Conservation (phyloP, 1,140 invertebrate genomes). For the Coelopa frigida region DNA sequence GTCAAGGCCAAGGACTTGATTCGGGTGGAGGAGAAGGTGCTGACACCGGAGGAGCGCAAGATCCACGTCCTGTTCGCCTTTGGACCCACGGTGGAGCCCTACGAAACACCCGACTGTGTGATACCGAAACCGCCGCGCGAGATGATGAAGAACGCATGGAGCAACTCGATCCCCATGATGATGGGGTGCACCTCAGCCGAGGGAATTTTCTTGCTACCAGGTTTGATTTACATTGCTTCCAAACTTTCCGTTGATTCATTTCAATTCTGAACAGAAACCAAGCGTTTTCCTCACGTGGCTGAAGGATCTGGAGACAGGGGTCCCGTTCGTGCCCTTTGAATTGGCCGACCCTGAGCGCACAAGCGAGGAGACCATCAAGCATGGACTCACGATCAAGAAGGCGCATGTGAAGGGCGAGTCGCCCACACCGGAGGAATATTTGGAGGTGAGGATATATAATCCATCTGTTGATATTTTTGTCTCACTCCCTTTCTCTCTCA, state of each 20-base stretch:
- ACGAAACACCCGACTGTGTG: slow-evolving; percentile 27
- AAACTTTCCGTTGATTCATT: too few relatives aligned
- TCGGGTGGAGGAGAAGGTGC: slow-evolving; percentile 32
- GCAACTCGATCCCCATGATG: slow-evolving; percentile 43
- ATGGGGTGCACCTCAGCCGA: slow-evolving; percentile 42
- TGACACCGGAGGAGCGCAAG: slow-evolving; percentile 23
- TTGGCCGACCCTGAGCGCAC: background rate
- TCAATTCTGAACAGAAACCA: too few relatives aligned
- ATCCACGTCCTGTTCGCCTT: slow-evolving; percentile 29
- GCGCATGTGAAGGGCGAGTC: background rate
- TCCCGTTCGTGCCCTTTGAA: background rate
- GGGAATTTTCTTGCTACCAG: slow-evolving; percentile 35
- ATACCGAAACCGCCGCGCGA: slow-evolving; percentile 31
- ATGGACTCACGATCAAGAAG: background rate
- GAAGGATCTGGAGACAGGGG: background rate
- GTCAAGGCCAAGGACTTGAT: slow-evolving; percentile 51
- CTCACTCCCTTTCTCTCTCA: background rate
- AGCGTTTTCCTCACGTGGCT: background rate
- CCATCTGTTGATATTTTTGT: background rate
- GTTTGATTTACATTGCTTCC: too few relatives aligned
- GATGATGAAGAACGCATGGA: slow-evolving; percentile 38
- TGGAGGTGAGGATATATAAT: background rate
- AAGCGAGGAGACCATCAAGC: background rate
- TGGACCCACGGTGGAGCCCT: slow-evolving; percentile 40
- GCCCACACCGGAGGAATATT: background rate